A percentile compares a stretch with the other conserved stretches of the same genome.
Evolutionary conservation across 37 sponge, comb jelly and placozoan genomes (phyloP).

Genomic region (Geodia barretti): DNA sequence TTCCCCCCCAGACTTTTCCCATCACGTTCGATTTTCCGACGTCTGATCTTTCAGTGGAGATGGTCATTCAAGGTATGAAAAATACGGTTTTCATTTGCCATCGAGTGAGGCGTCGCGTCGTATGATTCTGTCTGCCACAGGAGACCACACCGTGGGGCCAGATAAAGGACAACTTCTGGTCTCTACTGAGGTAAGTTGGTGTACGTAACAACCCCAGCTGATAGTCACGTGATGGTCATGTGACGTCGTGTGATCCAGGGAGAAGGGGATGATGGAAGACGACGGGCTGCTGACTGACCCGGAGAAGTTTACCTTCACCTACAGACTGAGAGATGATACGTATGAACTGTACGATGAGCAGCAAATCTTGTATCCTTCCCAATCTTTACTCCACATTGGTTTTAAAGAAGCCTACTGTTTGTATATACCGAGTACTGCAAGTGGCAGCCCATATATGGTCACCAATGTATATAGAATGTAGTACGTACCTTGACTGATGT

Average conservation of each 20-base stretch:
- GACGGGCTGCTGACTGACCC: slow-evolving; percentile 41
- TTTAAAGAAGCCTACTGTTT: too few relatives aligned
- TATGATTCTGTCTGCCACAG: slow-evolving; percentile 6
- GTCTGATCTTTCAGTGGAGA: slow-evolving; percentile 24
- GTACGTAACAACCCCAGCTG: not conserved
- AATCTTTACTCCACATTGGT: too few relatives aligned
- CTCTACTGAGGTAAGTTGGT: slow-evolving; percentile 23
- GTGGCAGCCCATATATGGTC: too few relatives aligned
- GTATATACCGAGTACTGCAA: too few relatives aligned
- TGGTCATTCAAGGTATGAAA: slow-evolving; percentile 48
- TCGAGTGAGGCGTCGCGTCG: not conserved
- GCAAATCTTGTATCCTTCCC: slow-evolving; percentile 86
- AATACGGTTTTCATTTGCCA: not conserved
- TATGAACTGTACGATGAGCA: slow-evolving; percentile 92
- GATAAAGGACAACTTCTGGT: slow-evolving; percentile 75
- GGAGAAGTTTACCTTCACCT: slow-evolving; percentile 82
- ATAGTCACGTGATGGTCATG: not conserved
- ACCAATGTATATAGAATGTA: not conserved
- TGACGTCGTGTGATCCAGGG: slow-evolving; percentile 6
- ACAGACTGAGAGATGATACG: slow-evolving; percentile 43
- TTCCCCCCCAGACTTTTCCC: slow-evolving; percentile 27
- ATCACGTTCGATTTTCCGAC: slow-evolving; percentile 46
- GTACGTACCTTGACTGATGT: not conserved
- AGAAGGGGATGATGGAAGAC: slow-evolving; percentile 46
- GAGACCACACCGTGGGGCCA: slow-evolving; percentile 70